A percentile compares a stretch with the other conserved stretches of the same genome.
These are phyloP conservation scores for Gonocerus acuteangulatus DNA, from an alignment of 2,888 invertebrate genomes.

Conservation along the genomic window DNA sequence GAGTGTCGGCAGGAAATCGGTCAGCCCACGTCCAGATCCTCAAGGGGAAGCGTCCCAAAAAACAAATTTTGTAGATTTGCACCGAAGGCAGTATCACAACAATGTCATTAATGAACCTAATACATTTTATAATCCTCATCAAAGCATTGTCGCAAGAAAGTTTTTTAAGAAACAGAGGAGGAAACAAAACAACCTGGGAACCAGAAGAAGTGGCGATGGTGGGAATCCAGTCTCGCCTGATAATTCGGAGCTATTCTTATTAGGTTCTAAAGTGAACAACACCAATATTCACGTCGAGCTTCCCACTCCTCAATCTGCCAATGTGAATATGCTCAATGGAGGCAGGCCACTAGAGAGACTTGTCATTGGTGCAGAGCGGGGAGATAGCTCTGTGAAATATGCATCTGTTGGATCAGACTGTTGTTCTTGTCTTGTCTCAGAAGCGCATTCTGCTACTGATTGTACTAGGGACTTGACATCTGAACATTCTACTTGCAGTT, in stretches of 20 bases:
- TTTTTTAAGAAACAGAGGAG: conserved; percentile 83
- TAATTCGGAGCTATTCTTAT: conserved; percentile 43
- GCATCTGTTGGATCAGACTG: conserved; percentile 33
- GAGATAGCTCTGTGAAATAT: conserved; percentile 35
- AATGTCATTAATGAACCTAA: conserved; percentile 43
- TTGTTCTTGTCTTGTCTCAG: conserved; percentile 33
- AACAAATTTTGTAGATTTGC: conserved; percentile 61
- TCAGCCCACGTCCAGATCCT: conserved; percentile 32
- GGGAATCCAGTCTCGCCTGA: conserved; percentile 49
- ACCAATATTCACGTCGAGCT: conserved; percentile 68
- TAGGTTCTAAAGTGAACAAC: conserved; percentile 70
- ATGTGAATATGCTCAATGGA: conserved; percentile 54
- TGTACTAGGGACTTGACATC: conserved; percentile 38
- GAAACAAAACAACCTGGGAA: conserved; percentile 56
- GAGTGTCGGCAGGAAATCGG: conserved; percentile 34
- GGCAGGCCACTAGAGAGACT: conserved; percentile 36
- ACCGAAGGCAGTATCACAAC: conserved; percentile 64
- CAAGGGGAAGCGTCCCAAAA: conserved; percentile 43
- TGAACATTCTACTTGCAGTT: conserved; percentile 37
- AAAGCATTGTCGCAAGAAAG: conserved; percentile 85
- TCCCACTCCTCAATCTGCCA: conserved; percentile 47
- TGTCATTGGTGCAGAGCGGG: conserved; percentile 39
- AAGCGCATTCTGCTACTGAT: conserved; percentile 36
- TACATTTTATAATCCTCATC: conserved; percentile 81
- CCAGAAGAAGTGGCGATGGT: conserved; percentile 34